Evolutionary conservation across 2,888 invertebrate genomes (phyloP), one percentile per base, ranked within the genome.

Genomic region (Ptilodon capucinus): DNA sequence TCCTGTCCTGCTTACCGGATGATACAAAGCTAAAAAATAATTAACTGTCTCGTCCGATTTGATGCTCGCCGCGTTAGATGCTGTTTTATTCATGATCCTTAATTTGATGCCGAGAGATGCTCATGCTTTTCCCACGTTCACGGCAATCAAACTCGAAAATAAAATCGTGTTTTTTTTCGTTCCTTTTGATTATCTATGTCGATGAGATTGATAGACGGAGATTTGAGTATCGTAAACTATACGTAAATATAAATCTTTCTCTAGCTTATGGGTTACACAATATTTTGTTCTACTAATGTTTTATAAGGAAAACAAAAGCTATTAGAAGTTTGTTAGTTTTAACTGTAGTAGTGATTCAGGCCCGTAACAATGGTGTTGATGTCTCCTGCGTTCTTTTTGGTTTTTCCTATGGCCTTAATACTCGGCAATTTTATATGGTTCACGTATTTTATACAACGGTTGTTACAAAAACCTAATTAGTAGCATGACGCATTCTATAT

Each of bases 1-100:
- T 82, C 79, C 79, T 78, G 81, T 76, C 73, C 78, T 68, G 73
- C 71, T 79, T 74, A 63, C 66, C 64, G 54, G 60, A 60, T 53
- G 63, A 60, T 66, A 66, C 60, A 71, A 76, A 72, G 58, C 54
- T 60, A 71, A 73, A 72, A 64, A 72, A 60, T 71, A 75, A 79
- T 76, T 71, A 75, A 77, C 65, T 55, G 61, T 71, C 68, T 71
- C 60, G 48, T 62, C 58, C 60, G 60, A 62, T 71, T 71, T 60
- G 55, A 64, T 60, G 49, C 54, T 59, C 41, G 51, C 46, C 51
- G 60, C 43, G 52, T 69, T 66, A 67, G 68, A 65, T 69, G 60
- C 42, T 50, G 59, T 60, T 66, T 64, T 61, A 54, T 46, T 65
- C 46, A 46, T 48, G 44, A 55, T 56, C 44, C 43, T 57, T 52